Evolutionary conservation across 2,888 invertebrate species (phyloP), one percentile per base, ranked within the genome.

Genomic region (Yponomeuta cagnagella): DNA sequence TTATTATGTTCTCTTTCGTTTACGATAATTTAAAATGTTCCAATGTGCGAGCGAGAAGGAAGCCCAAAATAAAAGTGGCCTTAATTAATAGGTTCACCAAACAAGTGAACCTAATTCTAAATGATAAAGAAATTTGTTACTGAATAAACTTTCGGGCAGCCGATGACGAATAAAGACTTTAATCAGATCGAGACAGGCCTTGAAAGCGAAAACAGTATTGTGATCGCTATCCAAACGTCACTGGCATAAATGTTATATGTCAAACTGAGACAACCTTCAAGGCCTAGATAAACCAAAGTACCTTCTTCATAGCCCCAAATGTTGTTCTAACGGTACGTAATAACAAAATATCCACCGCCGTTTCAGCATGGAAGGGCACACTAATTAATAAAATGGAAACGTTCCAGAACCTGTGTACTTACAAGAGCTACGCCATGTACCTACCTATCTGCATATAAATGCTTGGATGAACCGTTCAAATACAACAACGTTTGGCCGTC

Each of bases 401-500:
- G 23, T 68, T 68, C 37, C 64, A 30, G 30, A 64, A 64, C 64
- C 63, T 23, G n/a, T 64, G 64, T 64, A 30, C 58, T 10, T 58
- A 8, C 15, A 63, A 63, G n/a, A 31, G 10, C 10, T 10, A 2
- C 6, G 4, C 12, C 64, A 64, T 64, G 43, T 15, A 67, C 23
- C 30, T 15, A 67, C 23, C 30, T 63, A 70, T 70, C 70, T 70
- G 70, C 70, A 70, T 70, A 70, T 58, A 67, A 70, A 70, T 67
- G 70, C 64, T 10, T 10, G 33, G 63, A 30, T 71, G 15, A 63
- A 37, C 68, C 74, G 73, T 73, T 74, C 72, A 72, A 71, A 72
- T 63, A 71, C 48, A 72, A 69, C 70, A 72, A 68, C 82, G 84
- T 80, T 81, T 85, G 87, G 85, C 52, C 52, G 52, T 86, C 52